Percentiles rank a stretch among this genome's conserved stretches.
phyloP scores from a whole-genome alignment of 2,797 vertebrate genomes.

The Intellagama lesueurii region DNA sequence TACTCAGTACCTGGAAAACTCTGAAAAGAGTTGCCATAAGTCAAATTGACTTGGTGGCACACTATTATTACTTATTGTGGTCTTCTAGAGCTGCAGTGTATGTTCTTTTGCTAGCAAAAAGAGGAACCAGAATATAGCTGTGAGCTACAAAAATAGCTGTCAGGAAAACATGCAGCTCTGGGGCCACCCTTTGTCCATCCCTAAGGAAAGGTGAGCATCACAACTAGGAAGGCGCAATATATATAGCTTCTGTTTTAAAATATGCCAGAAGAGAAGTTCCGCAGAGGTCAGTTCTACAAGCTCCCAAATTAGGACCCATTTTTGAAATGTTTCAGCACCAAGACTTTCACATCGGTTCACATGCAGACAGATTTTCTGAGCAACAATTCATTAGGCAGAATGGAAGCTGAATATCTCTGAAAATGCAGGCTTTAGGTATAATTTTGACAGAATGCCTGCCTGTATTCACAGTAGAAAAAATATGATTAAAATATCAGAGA shows the following conservation, averaged over 20 bases:
- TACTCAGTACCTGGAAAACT: too few relatives aligned
- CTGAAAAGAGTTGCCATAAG: too few relatives aligned
- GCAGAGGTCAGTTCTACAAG: not conserved
- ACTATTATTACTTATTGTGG: too few relatives aligned
- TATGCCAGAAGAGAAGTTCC: not conserved
- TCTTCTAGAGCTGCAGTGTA: too few relatives aligned
- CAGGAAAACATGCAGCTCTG: too few relatives aligned
- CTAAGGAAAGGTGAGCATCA: not conserved
- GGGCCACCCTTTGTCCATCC: too few relatives aligned
- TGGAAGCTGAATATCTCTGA: not conserved
- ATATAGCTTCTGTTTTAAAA: not conserved
- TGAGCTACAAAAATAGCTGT: too few relatives aligned
- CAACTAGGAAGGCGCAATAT: not conserved
- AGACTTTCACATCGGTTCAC: not conserved
- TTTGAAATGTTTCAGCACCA: not conserved
- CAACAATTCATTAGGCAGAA: not conserved
- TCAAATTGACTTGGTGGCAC: too few relatives aligned
- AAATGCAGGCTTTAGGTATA: slow-evolving; percentile 2
- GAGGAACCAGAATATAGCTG: too few relatives aligned
- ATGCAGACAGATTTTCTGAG: not conserved
- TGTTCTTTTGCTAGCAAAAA: too few relatives aligned
- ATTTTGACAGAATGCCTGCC: slow-evolving; percentile 29
- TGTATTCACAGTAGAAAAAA: slow-evolving; percentile 28
- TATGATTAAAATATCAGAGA: slow-evolving; percentile 26
- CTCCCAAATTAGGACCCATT: not conserved